These are phyloP conservation scores for Leptopterna dolabrata DNA, from an alignment of 2,888 invertebrate genomes.

Conservation along the genomic window DNA sequence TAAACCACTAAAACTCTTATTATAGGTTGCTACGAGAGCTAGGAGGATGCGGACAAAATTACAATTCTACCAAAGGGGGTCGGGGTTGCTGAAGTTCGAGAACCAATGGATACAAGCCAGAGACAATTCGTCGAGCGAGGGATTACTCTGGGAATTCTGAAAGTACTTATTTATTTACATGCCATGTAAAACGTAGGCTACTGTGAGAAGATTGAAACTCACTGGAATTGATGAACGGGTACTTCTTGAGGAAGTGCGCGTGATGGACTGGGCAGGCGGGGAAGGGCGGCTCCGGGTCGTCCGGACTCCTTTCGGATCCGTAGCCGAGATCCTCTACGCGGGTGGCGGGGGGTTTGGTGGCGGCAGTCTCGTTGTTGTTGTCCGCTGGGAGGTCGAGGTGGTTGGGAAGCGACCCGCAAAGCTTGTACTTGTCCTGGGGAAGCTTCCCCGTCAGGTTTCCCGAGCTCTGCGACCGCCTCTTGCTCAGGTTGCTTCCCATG, in stretches of 20 bases:
- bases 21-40: too few relatives aligned
- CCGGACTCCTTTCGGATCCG: constrained; percentile 81
- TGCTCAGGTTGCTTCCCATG: constrained; percentile 85
- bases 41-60: too few relatives aligned
- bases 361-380: constrained; percentile 62
- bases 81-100: too few relatives aligned
- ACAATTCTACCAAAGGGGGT: too few relatives aligned
- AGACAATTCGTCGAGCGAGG: too few relatives aligned
- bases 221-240: constrained; percentile 62
- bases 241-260: constrained; percentile 59
- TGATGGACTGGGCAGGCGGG: constrained; percentile 61
- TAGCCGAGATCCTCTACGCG: constrained; percentile 75
- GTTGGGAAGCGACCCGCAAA: constrained; percentile 76
- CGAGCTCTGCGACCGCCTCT: constrained; percentile 79
- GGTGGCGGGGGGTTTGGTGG: constrained; percentile 33
- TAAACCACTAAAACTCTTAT: too few relatives aligned
- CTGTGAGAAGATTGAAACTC: constrained; percentile 36
- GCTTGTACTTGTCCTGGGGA: constrained; percentile 66
- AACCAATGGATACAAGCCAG: too few relatives aligned
- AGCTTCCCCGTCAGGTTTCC: constrained; percentile 71
- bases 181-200: too few relatives aligned
- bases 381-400: constrained; percentile 72
- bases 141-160: too few relatives aligned
- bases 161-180: too few relatives aligned
- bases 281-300: constrained; percentile 69